Evolutionary conservation across 2,888 invertebrate genomes (phyloP), one percentile per base, ranked within the genome.

Genomic region (Chrysina gloriosa): DNA sequence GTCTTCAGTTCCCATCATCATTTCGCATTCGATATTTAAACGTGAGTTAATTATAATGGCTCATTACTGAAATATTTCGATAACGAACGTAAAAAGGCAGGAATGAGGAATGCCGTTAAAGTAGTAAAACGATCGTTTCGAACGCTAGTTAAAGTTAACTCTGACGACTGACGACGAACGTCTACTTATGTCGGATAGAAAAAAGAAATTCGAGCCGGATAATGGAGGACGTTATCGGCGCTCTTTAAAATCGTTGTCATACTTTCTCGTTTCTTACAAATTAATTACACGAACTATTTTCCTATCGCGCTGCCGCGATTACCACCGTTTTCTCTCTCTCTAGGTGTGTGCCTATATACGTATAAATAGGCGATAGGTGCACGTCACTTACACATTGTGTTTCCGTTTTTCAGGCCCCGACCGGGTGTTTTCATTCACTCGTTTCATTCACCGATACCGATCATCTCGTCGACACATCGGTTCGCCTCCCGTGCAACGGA

Each of bases 401-500:
- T 70, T 70, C 68, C 67, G 67, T 54, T 67, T 68, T 47, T 58
- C 36, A 64, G 47, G 36, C 14, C 29, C 7, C 65, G 45, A 54
- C 39, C 50, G 65, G 58, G 65, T 70, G 65, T 65, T 54, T 65
- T 67, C 50, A 42, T 66, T 45, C 14, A 54, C 67, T 58, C 47
- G 47, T 45, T 34, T 11, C 36, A 21, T 29, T 29, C 50, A 29
- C 27, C 65, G 63, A 48, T 63, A 48, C 63, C n/a, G 34, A 39
- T 39, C 34, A 67, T 63, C 50, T 36, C 47, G 16, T 16, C 45
- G n/a, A 64, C 16, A 63, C n/a, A 31, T 47, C 31, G 42, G 54
- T 27, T 63, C 39, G 36, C 63, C 52, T 71, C 68, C n/a, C 70
- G 69, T 65, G 56, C 56, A 71, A 75, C 67, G 71, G 70, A 74